Evolutionary conservation across 1,140 invertebrate species (phyloP), one percentile per base, ranked within the genome.

Genomic region (Drosophila punjabiensis): DNA sequence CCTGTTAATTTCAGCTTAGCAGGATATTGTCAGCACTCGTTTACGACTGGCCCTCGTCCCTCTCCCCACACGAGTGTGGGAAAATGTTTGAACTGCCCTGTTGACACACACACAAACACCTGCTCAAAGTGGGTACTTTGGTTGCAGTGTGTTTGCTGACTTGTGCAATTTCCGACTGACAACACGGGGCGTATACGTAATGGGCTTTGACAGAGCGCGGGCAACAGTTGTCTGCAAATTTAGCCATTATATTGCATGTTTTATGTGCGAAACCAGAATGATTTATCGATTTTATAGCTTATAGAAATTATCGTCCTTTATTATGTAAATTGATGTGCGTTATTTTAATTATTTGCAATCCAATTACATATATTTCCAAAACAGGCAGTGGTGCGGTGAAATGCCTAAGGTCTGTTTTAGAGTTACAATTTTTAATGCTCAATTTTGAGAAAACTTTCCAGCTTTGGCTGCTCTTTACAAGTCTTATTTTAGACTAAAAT

Each of bases 1-100:
- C 55, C 77, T 78, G 76, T 81, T 88, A 88, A 88, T 81, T 75
- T 71, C 61, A 75, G 74, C 70, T 85, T 73, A 88, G 60, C 81
- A 88, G 85, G 85, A 89, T 89, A 89, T 88, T 89, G 85, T 79
- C 85, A 89, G 76, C 78, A 65, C 56, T 82, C 58, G 64, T 78
- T 76, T 61, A 61, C 85, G 35, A 9, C 35, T 32, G 20, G 20
- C 13, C 55, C 37, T 41, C 13, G 30, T 53, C 30, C 55, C 45
- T 71, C 4, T 14, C 14, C 63, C 63, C 53, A 32, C 43, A 37
- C 52, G 45, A 20, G 35, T 68, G 53, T 70, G 50, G 53, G 55
- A 81, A 81, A 81, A 76, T 76, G 76, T 81, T 73, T 53, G 32
- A 81, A 55, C 50, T 64, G 47, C 47, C 70, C 33, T 69, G 62